A percentile compares a stretch with the other conserved stretches of the same genome.
Evolutionary conservation across 2,888 invertebrate species (phyloP).

Genomic region (Cyrtodaria siliqua): DNA sequence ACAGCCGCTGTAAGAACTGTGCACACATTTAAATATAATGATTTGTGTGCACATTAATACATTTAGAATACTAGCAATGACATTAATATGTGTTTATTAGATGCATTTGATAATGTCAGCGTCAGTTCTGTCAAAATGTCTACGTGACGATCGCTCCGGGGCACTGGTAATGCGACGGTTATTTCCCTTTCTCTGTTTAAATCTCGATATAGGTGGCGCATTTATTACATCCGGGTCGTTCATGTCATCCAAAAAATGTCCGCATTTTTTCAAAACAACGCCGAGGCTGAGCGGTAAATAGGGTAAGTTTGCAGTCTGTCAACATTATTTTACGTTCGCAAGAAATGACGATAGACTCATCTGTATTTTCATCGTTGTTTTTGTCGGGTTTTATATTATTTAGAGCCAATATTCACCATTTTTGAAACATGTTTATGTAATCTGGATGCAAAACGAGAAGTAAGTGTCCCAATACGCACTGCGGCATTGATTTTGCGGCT

Average conservation of each 20-base stretch:
- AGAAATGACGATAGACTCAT: background rate
- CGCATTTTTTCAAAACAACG: background rate
- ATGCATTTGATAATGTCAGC: background rate
- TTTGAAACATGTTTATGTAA: no score
- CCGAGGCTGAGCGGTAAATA: background rate
- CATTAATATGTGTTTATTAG: background rate
- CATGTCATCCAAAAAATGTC: background rate
- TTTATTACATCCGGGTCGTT: background rate
- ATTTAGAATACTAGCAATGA: background rate
- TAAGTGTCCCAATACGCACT: background rate
- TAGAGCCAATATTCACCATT: background rate
- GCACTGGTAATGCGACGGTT: conserved; percentile 3
- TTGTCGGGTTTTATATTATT: background rate
- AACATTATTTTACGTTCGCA: background rate
- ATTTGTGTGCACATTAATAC: background rate
- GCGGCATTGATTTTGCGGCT: background rate
- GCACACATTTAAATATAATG: background rate
- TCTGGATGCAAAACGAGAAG: background rate
- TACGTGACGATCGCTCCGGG: conserved; percentile 1
- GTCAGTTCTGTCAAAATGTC: background rate
- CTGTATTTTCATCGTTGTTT: background rate
- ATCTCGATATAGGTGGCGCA: background rate
- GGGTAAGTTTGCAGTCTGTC: background rate
- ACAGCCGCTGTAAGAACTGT: background rate
- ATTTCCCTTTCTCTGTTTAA: background rate